phyloP scores from a whole-genome alignment of 1,140 invertebrate genomes.

The Leptopilina boulardi region DNA sequence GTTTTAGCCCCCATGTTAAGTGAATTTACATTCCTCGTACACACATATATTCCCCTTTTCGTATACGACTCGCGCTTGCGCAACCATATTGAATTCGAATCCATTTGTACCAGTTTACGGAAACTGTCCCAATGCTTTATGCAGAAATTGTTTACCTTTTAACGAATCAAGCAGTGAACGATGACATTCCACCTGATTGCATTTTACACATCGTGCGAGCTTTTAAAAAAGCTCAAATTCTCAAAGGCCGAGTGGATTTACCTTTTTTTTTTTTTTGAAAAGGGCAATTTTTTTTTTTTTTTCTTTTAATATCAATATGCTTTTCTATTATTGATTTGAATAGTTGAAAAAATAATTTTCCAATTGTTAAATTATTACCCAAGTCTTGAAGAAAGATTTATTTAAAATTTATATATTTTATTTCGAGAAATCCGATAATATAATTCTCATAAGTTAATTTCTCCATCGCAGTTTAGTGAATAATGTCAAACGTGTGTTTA shows the following conservation, averaged over 20 bases:
- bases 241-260: background rate
- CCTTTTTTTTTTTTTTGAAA: background rate
- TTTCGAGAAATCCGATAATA: too few species aligned
- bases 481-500: too few species aligned
- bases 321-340: too few species aligned
- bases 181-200: conserved; percentile 21
- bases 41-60: background rate
- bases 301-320: background rate
- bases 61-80: conserved; percentile 18
- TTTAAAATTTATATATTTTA: too few species aligned
- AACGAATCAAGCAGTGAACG: conserved; percentile 24
- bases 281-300: background rate
- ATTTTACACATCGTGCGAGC: conserved; percentile 14
- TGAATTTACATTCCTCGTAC: background rate
- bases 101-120: conserved; percentile 24
- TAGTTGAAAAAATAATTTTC: too few species aligned
- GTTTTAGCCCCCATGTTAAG: background rate
- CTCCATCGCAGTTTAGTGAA: too few species aligned
- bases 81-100: conserved; percentile 28
- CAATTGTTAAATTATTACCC: too few species aligned
- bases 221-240: conserved; percentile 22
- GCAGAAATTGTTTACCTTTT: conserved; percentile 31
- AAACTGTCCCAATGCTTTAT: conserved; percentile 31
- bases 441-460: too few species aligned
- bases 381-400: too few species aligned